These are phyloP conservation scores for Drosophila virilis DNA, from an alignment of 1,140 invertebrate genomes.

Conservation along the genomic window DNA sequence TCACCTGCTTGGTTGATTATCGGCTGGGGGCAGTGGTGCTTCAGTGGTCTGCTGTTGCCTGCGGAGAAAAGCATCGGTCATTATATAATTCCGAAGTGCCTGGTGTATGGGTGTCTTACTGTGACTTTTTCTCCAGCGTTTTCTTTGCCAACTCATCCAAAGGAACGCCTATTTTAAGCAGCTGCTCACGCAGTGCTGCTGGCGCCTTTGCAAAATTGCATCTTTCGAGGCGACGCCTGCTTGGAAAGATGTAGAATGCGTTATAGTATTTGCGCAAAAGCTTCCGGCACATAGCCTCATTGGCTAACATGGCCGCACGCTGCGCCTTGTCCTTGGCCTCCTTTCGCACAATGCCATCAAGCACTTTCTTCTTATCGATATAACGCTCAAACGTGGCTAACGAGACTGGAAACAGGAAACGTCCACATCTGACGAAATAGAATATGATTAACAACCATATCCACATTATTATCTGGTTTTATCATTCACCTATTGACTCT, in stretches of 20 bases:
- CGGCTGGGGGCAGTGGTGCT: no score
- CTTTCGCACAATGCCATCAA: background rate
- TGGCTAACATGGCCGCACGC: background rate
- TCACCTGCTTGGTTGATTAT: background rate
- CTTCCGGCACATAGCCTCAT: background rate
- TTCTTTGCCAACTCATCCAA: conserved; percentile 12
- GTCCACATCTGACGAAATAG: conserved; percentile 9
- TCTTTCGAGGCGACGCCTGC: background rate
- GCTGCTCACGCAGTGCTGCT: background rate
- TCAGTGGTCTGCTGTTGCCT: background rate
- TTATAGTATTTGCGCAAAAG: conserved; percentile 31
- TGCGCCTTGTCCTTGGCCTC: background rate
- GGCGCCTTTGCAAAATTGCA: conserved; percentile 12
- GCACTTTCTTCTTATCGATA: background rate
- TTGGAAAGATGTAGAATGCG: conserved; percentile 23
- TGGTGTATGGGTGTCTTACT: background rate
- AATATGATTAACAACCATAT: background rate
- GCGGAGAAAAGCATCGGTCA: background rate
- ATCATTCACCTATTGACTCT: conserved; percentile 6
- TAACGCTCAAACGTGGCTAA: conserved; percentile 32
- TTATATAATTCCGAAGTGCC: background rate
- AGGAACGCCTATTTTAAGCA: conserved; percentile 14
- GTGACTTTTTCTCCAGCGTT: background rate
- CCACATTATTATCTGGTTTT: background rate
- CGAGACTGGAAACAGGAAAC: conserved; percentile 34